Conservation (phyloP, 30 jellyfish, hydroid and myxozoan genomes). For the Rhopilema esculentum region DNA sequence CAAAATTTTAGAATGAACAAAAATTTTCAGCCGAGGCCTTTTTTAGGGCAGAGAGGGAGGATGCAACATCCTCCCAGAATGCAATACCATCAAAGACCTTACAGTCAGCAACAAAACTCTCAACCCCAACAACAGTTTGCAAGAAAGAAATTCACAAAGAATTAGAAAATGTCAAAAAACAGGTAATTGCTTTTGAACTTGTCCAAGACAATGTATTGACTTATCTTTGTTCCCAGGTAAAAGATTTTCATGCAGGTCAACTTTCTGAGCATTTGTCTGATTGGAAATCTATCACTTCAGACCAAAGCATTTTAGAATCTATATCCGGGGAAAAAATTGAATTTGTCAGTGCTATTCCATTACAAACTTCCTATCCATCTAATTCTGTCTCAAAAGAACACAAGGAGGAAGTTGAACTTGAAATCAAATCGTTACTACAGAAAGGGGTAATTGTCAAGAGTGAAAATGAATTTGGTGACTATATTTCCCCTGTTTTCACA, state of each 20-base stretch:
- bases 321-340: constrained; percentile 48
- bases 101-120: constrained; percentile 12
- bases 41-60: constrained; percentile 68
- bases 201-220: constrained; percentile 5
- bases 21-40: constrained; percentile 32
- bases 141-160: constrained; percentile 29
- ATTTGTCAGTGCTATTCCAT: constrained; percentile 16
- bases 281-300: constrained; percentile 57
- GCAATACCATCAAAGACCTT: too few relatives aligned
- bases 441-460: neutral
- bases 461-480: constrained; percentile 17
- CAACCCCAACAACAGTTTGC: constrained; percentile 39
- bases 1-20: constrained; percentile 4
- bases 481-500: constrained; percentile 3
- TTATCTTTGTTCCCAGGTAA: neutral
- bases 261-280: constrained; percentile 1
- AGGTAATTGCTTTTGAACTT: constrained; percentile 44
- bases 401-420: constrained; percentile 1
- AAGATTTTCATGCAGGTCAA: constrained; percentile 57
- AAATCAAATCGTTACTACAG: neutral
- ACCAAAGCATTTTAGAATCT: constrained; percentile 36
- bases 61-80: too few relatives aligned
- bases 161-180: constrained; percentile 17
- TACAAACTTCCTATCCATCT: neutral
- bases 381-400: constrained; percentile 44